Evolutionary conservation across 2,888 invertebrate genomes (phyloP).

Genomic region (Clusia tigrina): DNA sequence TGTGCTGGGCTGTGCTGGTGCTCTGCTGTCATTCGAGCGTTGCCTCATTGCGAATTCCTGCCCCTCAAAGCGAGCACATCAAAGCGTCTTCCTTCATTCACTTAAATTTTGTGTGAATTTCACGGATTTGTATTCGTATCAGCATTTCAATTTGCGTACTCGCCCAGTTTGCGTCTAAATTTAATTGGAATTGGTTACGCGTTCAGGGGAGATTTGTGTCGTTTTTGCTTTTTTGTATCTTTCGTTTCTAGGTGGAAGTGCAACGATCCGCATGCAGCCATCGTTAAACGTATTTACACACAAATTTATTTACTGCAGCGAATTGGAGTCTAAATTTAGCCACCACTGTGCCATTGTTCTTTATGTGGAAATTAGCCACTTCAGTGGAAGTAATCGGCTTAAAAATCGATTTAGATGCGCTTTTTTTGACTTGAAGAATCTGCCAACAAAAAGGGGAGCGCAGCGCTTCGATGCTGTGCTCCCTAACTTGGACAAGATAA

Average conservation of each 20-base stretch:
- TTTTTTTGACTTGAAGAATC: no score
- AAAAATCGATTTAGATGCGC: no score
- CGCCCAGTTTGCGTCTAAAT: constrained; percentile 39
- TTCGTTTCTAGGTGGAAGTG: constrained; percentile 36
- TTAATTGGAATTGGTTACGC: constrained; percentile 35
- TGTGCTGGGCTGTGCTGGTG: no score
- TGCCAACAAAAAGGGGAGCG: no score
- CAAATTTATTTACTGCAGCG: not conserved
- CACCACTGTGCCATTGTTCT: no score
- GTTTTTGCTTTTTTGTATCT: no score
- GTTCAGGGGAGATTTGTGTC: not conserved
- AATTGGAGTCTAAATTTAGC: no score
- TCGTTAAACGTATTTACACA: constrained; percentile 6
- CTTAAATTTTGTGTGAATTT: constrained; percentile 37
- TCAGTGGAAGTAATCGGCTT: no score
- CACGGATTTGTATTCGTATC: constrained; percentile 32
- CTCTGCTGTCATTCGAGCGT: not conserved
- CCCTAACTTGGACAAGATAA: no score
- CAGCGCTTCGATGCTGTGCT: no score
- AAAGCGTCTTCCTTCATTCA: constrained; percentile 29
- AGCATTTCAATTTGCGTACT: no score
- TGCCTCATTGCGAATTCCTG: constrained; percentile 35
- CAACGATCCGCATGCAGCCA: constrained; percentile 33
- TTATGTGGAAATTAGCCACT: no score
- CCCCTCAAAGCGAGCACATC: constrained; percentile 23